Conservation (phyloP, 2,888 invertebrate species). For the Peribatodes rhomboidaria region DNA sequence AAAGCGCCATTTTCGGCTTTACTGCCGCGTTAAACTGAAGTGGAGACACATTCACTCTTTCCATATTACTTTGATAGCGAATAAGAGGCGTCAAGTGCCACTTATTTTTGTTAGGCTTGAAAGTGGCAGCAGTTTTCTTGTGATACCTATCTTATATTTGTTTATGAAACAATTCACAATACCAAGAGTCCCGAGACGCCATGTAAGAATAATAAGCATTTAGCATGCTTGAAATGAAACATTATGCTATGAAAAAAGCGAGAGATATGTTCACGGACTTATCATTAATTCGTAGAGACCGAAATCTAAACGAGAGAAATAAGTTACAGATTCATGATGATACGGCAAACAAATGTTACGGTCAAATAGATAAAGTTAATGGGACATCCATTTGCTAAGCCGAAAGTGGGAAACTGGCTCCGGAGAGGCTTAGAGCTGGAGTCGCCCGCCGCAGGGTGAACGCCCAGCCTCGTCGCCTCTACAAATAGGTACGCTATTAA, state of each 20-base stretch:
- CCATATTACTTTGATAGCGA: slow-evolving; percentile 30
- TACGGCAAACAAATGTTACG: slow-evolving; percentile 38
- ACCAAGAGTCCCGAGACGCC: background rate
- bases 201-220: slow-evolving; percentile 1
- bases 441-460: slow-evolving; percentile 57
- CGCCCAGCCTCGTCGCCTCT: slow-evolving; percentile 55
- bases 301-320: slow-evolving; percentile 24
- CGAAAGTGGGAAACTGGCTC: slow-evolving; percentile 57
- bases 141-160: background rate
- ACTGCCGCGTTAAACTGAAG: slow-evolving; percentile 40
- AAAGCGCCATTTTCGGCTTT: slow-evolving; percentile 42
- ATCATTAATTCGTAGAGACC: slow-evolving; percentile 14
- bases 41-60: slow-evolving; percentile 39
- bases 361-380: slow-evolving; percentile 57
- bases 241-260: background rate
- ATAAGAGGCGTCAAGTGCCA: slow-evolving; percentile 19
- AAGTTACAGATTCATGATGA: slow-evolving; percentile 24
- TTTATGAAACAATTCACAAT: background rate
- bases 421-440: slow-evolving; percentile 50
- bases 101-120: slow-evolving; percentile 6
- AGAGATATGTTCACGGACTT: background rate
- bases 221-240: background rate
- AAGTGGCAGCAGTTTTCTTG: background rate
- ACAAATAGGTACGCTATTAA: slow-evolving; percentile 61
- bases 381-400: slow-evolving; percentile 57